Conservation (phyloP, 1,140 invertebrate genomes). For the Orchestia grillus region DNA sequence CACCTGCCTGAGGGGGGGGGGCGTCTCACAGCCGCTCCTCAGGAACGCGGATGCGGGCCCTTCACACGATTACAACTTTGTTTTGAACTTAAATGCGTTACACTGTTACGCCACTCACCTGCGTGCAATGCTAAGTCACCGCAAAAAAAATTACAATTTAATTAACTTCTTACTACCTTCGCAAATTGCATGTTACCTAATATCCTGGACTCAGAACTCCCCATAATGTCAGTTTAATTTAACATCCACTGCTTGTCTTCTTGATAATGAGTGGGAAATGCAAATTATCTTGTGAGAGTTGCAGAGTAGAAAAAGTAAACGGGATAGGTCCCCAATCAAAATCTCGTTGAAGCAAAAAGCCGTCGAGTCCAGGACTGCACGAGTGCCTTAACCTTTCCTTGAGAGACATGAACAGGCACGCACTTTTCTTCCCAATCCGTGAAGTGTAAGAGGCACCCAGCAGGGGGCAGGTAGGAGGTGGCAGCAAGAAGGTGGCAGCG, state of each 20-base stretch:
- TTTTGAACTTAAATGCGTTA: not conserved
- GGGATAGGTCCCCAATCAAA: not conserved
- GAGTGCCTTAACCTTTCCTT: constrained; percentile 37
- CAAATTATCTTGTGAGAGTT: constrained; percentile 3
- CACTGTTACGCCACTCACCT: not conserved
- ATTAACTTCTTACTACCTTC: not conserved
- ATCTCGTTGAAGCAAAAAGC: constrained; percentile 4
- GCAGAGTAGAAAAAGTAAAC: not conserved
- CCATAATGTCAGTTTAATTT: not conserved
- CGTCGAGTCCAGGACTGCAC: not conserved
- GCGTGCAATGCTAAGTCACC: not conserved
- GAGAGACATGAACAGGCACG: not conserved
- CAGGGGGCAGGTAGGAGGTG: too few species aligned
- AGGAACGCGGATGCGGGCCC: constrained; percentile 42
- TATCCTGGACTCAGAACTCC: not conserved
- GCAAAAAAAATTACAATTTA: not conserved
- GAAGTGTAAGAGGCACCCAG: not conserved
- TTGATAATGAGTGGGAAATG: constrained; percentile 31
- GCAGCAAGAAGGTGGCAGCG: too few species aligned
- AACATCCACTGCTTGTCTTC: constrained; percentile 14
- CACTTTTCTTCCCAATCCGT: not conserved
- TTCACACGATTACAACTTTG: constrained; percentile 5
- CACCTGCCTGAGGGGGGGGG: not conserved
- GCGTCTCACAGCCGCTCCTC: not conserved
- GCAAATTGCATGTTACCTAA: not conserved